A percentile compares a stretch with the other conserved stretches of the same genome.
Evolutionary conservation across 2,888 invertebrate genomes (phyloP).

Genomic region (Hydrotaea diabolus): DNA sequence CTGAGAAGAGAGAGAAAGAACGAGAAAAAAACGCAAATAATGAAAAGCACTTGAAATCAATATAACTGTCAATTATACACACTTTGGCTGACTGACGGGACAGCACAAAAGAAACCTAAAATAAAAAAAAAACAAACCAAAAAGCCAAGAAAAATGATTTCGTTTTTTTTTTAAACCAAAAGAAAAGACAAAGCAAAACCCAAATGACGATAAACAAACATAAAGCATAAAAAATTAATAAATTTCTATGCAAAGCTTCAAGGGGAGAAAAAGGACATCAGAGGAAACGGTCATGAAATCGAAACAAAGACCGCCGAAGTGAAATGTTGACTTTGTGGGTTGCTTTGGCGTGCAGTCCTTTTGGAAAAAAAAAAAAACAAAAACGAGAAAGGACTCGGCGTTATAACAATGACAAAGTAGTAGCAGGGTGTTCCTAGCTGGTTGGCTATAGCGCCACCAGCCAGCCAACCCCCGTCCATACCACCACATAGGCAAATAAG

Average conservation of each 20-base stretch:
- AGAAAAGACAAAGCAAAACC: not conserved
- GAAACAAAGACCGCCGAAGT: not conserved
- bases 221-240: not conserved
- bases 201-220: not conserved
- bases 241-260: slow-evolving; percentile 22
- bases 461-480: too few species aligned
- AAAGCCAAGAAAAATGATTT: not conserved
- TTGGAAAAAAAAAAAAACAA: too few species aligned
- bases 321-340: not conserved
- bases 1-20: not conserved
- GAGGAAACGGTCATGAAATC: not conserved
- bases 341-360: not conserved
- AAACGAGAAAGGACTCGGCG: too few species aligned
- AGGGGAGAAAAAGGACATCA: not conserved
- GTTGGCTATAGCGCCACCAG: not conserved
- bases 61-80: slow-evolving; percentile 50
- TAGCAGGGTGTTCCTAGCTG: not conserved
- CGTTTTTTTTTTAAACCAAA: not conserved
- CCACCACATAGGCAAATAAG: too few species aligned
- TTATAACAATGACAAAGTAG: not conserved
- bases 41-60: slow-evolving; percentile 42
- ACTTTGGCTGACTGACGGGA: slow-evolving; percentile 20
- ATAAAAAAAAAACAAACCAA: slow-evolving; percentile 7
- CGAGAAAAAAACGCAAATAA: not conserved
- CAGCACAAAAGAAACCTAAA: slow-evolving; percentile 1